Conservation (phyloP, 2,797 vertebrate genomes). For the Hirundo rustica region DNA sequence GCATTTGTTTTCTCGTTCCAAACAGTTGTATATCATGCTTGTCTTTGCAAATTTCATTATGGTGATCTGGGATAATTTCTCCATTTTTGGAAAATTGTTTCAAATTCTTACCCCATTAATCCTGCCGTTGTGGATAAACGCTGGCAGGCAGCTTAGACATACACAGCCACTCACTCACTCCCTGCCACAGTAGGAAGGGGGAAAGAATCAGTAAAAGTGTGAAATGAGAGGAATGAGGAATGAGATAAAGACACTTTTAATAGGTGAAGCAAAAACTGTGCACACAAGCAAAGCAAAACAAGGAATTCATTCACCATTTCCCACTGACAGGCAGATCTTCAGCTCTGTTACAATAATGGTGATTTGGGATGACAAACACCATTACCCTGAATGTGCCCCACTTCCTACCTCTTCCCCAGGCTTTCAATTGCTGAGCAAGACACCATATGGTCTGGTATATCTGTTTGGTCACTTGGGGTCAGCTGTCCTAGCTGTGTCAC, state of each 20-base stretch:
- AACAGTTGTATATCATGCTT: background rate
- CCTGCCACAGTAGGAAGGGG: background rate
- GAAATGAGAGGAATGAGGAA: background rate
- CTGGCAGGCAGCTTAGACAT: background rate
- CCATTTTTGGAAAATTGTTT: background rate
- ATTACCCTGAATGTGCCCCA: background rate
- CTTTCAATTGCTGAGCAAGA: background rate
- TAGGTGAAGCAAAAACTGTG: background rate
- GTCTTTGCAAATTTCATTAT: background rate
- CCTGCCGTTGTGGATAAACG: background rate
- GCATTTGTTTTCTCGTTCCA: background rate
- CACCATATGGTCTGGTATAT: background rate
- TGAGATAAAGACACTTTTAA: background rate
- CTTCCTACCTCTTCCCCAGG: background rate
- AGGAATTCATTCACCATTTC: background rate
- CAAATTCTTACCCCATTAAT: background rate
- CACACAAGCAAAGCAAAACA: background rate
- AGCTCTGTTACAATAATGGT: fast-evolving
- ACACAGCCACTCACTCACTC: fast-evolving
- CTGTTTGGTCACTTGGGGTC: background rate
- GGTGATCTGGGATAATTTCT: background rate
- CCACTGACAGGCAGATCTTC: background rate
- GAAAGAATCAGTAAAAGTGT: background rate
- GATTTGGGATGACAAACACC: background rate
- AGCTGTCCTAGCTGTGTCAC: background rate